A percentile compares a stretch with the other conserved stretches of the same genome.
Evolutionary conservation across 2,113 vertebrate species (phyloP).

Genomic region (Eurypyga helias): DNA sequence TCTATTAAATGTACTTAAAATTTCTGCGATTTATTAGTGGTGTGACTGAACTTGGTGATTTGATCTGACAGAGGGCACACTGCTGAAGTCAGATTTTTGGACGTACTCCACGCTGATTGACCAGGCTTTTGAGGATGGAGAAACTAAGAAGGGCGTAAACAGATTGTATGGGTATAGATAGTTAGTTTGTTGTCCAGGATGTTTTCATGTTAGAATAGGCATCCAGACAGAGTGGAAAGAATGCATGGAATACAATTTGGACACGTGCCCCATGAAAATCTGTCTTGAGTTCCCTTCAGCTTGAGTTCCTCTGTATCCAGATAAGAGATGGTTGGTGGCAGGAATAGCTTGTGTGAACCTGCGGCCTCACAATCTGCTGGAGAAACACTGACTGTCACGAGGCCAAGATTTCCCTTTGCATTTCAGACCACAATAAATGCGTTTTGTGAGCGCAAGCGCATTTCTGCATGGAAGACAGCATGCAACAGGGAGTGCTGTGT

Average conservation of each 20-base stretch:
- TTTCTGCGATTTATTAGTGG: neutral
- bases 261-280: neutral
- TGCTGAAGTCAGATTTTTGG: neutral
- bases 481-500: neutral
- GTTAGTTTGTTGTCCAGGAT: neutral
- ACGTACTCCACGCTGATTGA: neutral
- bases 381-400: neutral
- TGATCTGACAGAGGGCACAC: neutral
- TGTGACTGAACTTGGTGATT: neutral
- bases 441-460: neutral
- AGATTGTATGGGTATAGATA: neutral
- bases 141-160: neutral
- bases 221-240: neutral
- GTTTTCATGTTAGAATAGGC: neutral
- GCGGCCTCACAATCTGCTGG: neutral
- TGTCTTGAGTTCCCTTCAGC: neutral
- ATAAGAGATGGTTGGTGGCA: neutral
- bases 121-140: neutral
- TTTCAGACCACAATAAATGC: constrained; percentile 26
- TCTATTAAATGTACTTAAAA: neutral
- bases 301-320: neutral
- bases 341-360: neutral
- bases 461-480: neutral
- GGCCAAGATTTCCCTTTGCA: neutral
- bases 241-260: neutral